Base-by-base conservation (phyloP, 53 echinoderm and acorn worm genomes). In the Echinarachnius parma region DNA sequence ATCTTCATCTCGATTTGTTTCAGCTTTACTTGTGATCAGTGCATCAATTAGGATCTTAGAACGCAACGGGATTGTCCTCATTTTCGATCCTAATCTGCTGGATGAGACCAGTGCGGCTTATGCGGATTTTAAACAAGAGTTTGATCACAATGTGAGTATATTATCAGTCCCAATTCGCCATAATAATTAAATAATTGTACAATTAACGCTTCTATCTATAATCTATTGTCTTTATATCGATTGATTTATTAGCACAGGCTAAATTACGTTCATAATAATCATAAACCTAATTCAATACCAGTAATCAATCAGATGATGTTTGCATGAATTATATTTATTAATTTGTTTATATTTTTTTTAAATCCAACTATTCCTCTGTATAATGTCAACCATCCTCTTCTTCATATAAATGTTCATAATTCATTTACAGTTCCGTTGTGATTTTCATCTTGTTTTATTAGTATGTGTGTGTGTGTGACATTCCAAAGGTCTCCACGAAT, bases 1-100 rank as follows among this genome's bases (percentile, higher is more conserved):
- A n/a, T n/a, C n/a, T n/a, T n/a, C n/a, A n/a, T n/a, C n/a, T n/a
- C n/a, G n/a, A n/a, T n/a, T n/a, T 44, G 45, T 16, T 34, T 2
- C 19, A 60, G 60, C 31, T 33, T 21, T 60, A 21, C 16, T 60
- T 20, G 60, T 60, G 33, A 60, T 60, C 33, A 3, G 31, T 2
- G 60, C 31, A 19, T 31, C 60, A 4, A 31, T 60, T 60, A 31
- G 60, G 4, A 9, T 60, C 2, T 31, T 60, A 21, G 16, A 18
- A 2, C 15, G 30, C 9, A 60, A 60, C 19, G 34, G 60, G 16
- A 19, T 31, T 60, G 11, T 19, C 33, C 31, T 33, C 13, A n/a
- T 3, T 8, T 60, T 60, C 60, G 33, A 28, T 2, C 2, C 34
- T 15, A n/a, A 13, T 34, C 20, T 60, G 13, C 34, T 60, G 33